Evolutionary conservation across 2,888 invertebrate genomes (phyloP).

Genomic region (Drosophila seclusa): DNA sequence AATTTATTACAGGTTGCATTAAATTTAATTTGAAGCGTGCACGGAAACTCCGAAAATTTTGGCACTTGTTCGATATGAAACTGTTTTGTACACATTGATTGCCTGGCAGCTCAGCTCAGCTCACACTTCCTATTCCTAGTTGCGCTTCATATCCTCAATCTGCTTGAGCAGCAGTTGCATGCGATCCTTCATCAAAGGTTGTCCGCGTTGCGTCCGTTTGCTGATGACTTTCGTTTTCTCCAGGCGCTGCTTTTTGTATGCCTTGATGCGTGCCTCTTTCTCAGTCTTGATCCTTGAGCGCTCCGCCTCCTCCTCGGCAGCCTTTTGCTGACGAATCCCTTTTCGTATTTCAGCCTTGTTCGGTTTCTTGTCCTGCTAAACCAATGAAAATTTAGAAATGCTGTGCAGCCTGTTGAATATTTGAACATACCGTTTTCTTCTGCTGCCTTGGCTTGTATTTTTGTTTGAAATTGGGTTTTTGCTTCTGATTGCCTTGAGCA

Average conservation of each 20-base stretch:
- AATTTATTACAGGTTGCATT: conserved; percentile 82
- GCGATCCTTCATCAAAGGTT: conserved; percentile 93
- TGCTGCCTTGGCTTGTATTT: conserved; percentile 51
- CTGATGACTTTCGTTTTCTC: conserved; percentile 90
- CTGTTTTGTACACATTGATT: conserved; percentile 27
- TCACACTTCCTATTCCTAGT: conserved; percentile 17
- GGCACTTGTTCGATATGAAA: conserved; percentile 11
- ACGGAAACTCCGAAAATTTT: conserved; percentile 53
- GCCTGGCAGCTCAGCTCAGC: conserved; percentile 13
- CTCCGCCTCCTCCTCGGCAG: conserved; percentile 58
- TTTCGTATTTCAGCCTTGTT: conserved; percentile 63
- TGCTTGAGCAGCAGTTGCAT: conserved; percentile 91
- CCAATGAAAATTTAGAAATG: accelerated
- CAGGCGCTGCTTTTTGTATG: conserved; percentile 89
- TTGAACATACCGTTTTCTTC: conserved; percentile 35
- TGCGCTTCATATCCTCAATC: conserved; percentile 87
- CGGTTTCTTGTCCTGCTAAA: conserved; percentile 53
- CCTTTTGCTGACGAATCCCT: conserved; percentile 61
- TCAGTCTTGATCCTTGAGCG: conserved; percentile 83
- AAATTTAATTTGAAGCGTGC: conserved; percentile 78
- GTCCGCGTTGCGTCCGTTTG: conserved; percentile 92
- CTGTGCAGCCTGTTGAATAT: neutral
- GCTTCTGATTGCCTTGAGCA: conserved; percentile 4
- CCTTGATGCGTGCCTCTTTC: conserved; percentile 87
- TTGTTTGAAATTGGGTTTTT: conserved; percentile 52